Evolutionary conservation across 1,140 invertebrate genomes (phyloP), one percentile per base, ranked within the genome.

Genomic region (Atta colombica): DNA sequence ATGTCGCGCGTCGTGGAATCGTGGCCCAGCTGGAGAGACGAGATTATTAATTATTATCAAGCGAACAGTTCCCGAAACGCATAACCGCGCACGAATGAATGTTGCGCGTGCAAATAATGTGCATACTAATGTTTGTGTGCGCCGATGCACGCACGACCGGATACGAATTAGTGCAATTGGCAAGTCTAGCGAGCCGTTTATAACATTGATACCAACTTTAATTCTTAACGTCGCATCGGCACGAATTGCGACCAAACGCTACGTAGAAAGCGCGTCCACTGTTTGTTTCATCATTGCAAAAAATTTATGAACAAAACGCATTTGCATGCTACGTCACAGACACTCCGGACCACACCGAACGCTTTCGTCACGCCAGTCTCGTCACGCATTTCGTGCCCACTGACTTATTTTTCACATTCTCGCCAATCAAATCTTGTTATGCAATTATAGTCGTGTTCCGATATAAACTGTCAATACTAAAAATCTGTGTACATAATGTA

Each of bases 1-100:
- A 75, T 75, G 80, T 84, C 58, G 55, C 55, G 77, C 53, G 63
- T 65, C 18, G 49, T 65, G 25, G 18, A 31, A 78, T 65, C 49
- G 45, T 65, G 49, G 28, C 63, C 21, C 51, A 74, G 31, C 35
- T 31, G 35, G 35, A 39, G 35, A 7, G 65, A 68, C 61, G 63
- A 28, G 60, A 58, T 90, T 90, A 85, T 90, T 88, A 90, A 88
- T 90, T 90, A 90, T 90, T 75, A 75, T 89, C 87, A 65, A 28
- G 69, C 14, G 86, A 90, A 88, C 86, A 65, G 69, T 80, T 63
- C 10, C 51, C 25, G 31, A 31, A 51, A 25, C 58, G 75, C 63
- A 80, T 85, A 75, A 81, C 39, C 51, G 71, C 63, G 69, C 58
- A 21, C 77, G 69, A 85, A 87, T 81, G 71, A 90, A 88, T 61